Base-by-base conservation (phyloP, 37 sponge, comb jelly and placozoan species). In the Ephydatia muelleri region DNA sequence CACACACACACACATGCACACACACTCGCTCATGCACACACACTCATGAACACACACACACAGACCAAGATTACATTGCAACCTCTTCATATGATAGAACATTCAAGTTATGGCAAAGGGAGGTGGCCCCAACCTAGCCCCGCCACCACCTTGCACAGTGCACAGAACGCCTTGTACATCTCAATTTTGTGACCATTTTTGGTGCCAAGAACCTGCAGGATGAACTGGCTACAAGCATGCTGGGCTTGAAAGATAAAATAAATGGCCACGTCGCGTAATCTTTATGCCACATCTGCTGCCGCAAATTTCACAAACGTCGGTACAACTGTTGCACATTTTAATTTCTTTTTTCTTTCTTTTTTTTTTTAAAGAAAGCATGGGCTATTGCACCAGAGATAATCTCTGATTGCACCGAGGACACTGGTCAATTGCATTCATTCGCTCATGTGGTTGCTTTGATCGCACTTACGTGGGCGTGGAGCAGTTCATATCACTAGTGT, bases 51-150 rank as follows among this genome's bases (percentile, higher is more conserved):
- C 77, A 38, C 70, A 27, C 65, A 66, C 67, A 49, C 66, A n/a
- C 74, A 89, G 92, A 96, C 49, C 75, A 81, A 37, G 67, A 97
- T 79, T 99, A 93, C 82, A 90, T 95, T 78, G 96, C 92, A 0
- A 99, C 97, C 23, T 80, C 96, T 39, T 97, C 96, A 22, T 99
- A 97, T 84, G 99, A 99, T 79, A 94, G 99, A 79, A 99, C 99
- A 3, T 99, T 99, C 88, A 99, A 99, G 74, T 79, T 99, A n/a
- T 99, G 99, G 99, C 88, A 86, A 65, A 86, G 79, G 47, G 91
- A 93, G 57, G 57, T 57, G 57, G 57, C 57, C 19, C 57, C 16
- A 14, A 57, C 34, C 13, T 32, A 32, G 34, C 34, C 34, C 34
- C 34, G 19, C 34, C 34, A 6, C 28, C 73, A 6, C n/a, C n/a